Conservation (phyloP, 2,113 vertebrate genomes). For the Sturnus vulgaris region DNA sequence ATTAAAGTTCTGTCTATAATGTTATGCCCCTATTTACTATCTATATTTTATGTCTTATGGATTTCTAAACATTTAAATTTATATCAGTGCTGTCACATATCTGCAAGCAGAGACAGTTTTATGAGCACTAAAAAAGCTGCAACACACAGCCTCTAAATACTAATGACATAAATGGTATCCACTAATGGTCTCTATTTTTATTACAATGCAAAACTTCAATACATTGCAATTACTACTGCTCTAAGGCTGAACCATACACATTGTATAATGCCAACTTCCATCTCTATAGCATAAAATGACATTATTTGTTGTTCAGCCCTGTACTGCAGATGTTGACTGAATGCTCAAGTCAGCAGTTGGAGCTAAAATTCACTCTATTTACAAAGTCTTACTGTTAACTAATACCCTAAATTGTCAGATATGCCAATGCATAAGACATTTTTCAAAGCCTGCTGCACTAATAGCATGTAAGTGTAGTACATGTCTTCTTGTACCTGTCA, state of each 20-base stretch:
- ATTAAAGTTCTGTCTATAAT: constrained; percentile 71
- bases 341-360: constrained; percentile 27
- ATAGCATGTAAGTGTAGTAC: constrained; percentile 17
- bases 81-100: constrained; percentile 84
- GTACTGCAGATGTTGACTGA: neutral
- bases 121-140: constrained; percentile 91
- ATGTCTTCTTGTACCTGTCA: constrained; percentile 27
- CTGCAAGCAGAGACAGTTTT: constrained; percentile 87
- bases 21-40: constrained; percentile 76
- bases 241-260: constrained; percentile 60
- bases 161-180: constrained; percentile 89
- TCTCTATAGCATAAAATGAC: neutral
- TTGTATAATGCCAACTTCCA: constrained; percentile 1
- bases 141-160: constrained; percentile 81
- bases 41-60: constrained; percentile 90
- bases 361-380: constrained; percentile 27
- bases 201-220: constrained; percentile 83
- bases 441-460: constrained; percentile 25
- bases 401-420: constrained; percentile 51
- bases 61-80: constrained; percentile 85
- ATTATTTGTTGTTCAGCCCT: constrained; percentile 21
- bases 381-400: constrained; percentile 25
- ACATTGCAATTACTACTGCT: constrained; percentile 81
- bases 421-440: constrained; percentile 40
- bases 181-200: constrained; percentile 85